A percentile compares a stretch with the other conserved stretches of the same genome.
phyloP scores from a whole-genome alignment of 1,140 invertebrate genomes.

The Hormaphis cornu region DNA sequence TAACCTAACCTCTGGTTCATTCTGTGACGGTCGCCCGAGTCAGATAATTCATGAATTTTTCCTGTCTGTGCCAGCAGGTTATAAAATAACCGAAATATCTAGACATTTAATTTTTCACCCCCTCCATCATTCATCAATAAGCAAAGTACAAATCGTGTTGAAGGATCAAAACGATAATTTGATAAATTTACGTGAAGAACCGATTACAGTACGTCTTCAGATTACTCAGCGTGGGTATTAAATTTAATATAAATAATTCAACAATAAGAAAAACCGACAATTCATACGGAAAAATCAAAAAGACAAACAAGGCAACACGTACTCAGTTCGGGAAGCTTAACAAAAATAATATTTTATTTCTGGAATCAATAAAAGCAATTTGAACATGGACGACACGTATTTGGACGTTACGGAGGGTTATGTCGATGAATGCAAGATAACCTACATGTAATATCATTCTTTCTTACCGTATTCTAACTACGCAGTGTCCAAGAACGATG shows the following conservation, averaged over 20 bases:
- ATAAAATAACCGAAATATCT: conserved; percentile 38
- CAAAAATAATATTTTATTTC: neutral
- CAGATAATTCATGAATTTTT: conserved; percentile 41
- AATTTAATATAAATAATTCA: conserved; percentile 17
- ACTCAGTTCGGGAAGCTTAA: neutral
- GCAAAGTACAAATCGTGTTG: conserved; percentile 34
- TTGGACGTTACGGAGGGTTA: neutral
- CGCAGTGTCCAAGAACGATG: conserved; percentile 40
- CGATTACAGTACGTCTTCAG: conserved; percentile 34
- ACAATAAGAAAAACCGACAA: neutral
- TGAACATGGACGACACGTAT: neutral
- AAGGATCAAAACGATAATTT: conserved; percentile 32
- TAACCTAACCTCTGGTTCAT: conserved; percentile 36
- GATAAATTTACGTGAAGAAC: conserved; percentile 36
- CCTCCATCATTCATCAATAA: conserved; percentile 32
- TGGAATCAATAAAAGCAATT: neutral
- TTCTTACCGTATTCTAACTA: conserved; percentile 38
- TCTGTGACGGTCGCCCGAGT: conserved; percentile 37
- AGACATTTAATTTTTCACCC: conserved; percentile 34
- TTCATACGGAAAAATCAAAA: neutral
- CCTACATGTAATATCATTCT: conserved; percentile 35
- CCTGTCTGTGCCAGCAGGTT: conserved; percentile 36
- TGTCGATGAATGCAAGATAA: conserved; percentile 35
- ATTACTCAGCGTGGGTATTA: conserved; percentile 33
- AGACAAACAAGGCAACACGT: neutral